Percentiles rank a stretch among this genome's conserved stretches.
Evolutionary conservation across 2,113 vertebrate genomes (phyloP).

Genomic region (Crotalus helleri): DNA sequence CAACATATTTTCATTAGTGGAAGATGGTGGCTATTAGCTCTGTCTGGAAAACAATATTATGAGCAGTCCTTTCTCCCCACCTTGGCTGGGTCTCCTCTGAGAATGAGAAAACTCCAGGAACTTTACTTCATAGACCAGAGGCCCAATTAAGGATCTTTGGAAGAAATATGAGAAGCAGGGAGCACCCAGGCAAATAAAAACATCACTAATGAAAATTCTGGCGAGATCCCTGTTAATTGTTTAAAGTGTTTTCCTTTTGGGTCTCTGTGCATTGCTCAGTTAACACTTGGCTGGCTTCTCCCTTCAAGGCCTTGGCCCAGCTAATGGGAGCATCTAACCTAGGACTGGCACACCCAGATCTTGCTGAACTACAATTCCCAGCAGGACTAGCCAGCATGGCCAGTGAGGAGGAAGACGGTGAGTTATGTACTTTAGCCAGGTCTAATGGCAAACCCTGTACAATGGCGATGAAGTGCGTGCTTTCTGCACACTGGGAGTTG

Average conservation of each 20-base stretch:
- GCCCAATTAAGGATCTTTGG: slow-evolving; percentile 63
- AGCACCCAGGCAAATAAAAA: slow-evolving; percentile 47
- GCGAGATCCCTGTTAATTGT: slow-evolving; percentile 52
- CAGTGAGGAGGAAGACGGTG: too few species aligned
- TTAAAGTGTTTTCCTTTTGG: slow-evolving; percentile 14
- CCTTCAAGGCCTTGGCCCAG: neutral
- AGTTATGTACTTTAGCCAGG: too few species aligned
- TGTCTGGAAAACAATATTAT: slow-evolving; percentile 55
- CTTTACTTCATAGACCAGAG: slow-evolving; percentile 53
- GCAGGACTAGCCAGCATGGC: too few species aligned
- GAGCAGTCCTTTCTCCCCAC: slow-evolving; percentile 50
- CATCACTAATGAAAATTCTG: slow-evolving; percentile 32
- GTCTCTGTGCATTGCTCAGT: neutral
- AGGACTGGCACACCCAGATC: neutral
- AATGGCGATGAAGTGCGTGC: neutral
- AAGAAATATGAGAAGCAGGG: slow-evolving; percentile 54
- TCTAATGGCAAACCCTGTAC: too few species aligned
- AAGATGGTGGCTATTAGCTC: slow-evolving; percentile 64
- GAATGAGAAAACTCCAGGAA: slow-evolving; percentile 49
- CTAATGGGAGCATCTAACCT: too few species aligned
- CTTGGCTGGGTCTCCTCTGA: slow-evolving; percentile 61
- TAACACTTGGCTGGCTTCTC: slow-evolving; percentile 6
- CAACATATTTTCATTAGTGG: slow-evolving; percentile 66
- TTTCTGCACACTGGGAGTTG: too few species aligned
- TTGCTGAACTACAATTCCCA: neutral